Conservation (phyloP, 92 coral and sea anemone genomes). For the Zoanthus sansibaricus region DNA sequence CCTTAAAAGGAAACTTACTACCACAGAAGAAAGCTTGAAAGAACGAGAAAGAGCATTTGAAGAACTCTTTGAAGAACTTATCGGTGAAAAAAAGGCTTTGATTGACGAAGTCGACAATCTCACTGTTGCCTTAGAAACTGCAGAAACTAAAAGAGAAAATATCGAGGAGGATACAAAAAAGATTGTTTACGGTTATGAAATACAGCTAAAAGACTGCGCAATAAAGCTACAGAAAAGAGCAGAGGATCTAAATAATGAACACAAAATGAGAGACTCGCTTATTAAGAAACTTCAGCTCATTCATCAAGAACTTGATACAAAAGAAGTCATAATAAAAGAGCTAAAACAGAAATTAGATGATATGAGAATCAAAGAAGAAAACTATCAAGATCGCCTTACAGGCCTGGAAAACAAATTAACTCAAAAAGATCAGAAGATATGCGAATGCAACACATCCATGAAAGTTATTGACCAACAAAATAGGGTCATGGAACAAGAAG, state of each 20-base stretch:
- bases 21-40: conserved; percentile 22
- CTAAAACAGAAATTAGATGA: conserved; percentile 3
- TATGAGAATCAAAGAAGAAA: not conserved
- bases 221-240: not conserved
- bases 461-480: conserved; percentile 62
- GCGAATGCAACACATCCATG: conserved; percentile 30
- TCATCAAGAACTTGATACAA: conserved; percentile 6
- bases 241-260: conserved; percentile 9
- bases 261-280: conserved; percentile 6
- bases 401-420: conserved; percentile 6
- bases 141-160: conserved; percentile 11
- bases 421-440: not conserved
- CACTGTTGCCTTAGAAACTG: conserved; percentile 39
- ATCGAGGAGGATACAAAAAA: not conserved
- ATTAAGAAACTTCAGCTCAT: conserved; percentile 22
- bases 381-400: not conserved
- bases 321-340: conserved; percentile 16
- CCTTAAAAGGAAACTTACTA: conserved; percentile 11
- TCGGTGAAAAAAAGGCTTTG: conserved; percentile 55
- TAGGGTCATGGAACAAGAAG: conserved; percentile 45
- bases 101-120: conserved; percentile 33
- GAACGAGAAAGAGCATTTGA: conserved; percentile 52
- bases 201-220: conserved; percentile 12
- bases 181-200: not conserved
- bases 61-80: conserved; percentile 52